Conservation (phyloP, 30 jellyfish, hydroid and myxozoan genomes). For the Pseudorhiza aurosa region DNA sequence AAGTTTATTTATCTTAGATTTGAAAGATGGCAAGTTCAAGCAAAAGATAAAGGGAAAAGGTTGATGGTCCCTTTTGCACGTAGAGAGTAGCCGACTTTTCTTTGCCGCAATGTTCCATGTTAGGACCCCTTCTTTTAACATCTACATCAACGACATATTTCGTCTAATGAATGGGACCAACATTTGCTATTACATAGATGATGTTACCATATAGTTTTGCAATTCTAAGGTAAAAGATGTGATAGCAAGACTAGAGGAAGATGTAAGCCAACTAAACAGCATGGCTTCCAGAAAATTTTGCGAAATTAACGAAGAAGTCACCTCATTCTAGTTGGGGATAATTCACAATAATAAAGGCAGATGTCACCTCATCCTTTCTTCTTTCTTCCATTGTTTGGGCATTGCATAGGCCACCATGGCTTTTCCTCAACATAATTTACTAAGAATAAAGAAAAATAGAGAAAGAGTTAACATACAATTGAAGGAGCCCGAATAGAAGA, state of each 20-base stretch:
- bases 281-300: not conserved
- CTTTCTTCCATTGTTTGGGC: too few species aligned
- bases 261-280: not conserved
- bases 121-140: slow-evolving; percentile 1
- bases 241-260: not conserved
- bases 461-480: not conserved
- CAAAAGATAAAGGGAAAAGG: not conserved
- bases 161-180: not conserved
- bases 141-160: not conserved
- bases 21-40: too few species aligned
- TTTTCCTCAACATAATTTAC: too few species aligned
- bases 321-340: not conserved
- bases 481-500: slow-evolving; percentile 5
- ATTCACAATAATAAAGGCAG: not conserved
- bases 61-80: not conserved
- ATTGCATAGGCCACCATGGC: too few species aligned
- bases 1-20: too few species aligned
- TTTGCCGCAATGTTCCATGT: not conserved
- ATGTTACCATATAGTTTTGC: not conserved
- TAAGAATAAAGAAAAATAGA: not conserved
- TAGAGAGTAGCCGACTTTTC: not conserved
- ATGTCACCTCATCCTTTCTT: not conserved
- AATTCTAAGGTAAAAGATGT: not conserved
- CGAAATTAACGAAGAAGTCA: not conserved
- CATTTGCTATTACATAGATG: not conserved